These are phyloP conservation scores for Turnix velox DNA, from an alignment of 2,113 vertebrate species.

Conservation along the genomic window DNA sequence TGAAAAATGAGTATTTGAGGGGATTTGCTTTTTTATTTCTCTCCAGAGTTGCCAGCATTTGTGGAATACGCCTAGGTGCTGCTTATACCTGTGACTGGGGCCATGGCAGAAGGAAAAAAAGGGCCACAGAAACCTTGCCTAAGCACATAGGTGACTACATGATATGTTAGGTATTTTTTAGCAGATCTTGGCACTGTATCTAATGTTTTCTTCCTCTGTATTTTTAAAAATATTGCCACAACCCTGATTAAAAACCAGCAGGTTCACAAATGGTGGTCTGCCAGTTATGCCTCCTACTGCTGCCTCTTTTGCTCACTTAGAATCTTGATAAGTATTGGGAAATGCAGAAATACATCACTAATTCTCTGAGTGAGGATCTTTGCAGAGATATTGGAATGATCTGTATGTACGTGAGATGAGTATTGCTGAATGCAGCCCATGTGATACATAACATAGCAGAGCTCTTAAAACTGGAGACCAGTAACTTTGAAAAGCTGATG, in stretches of 20 bases:
- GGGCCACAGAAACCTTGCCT: background rate
- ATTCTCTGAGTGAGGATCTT: background rate
- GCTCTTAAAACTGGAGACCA: background rate
- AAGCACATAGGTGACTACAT: background rate
- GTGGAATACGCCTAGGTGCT: background rate
- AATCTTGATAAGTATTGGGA: background rate
- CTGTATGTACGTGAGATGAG: background rate
- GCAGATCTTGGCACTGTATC: background rate
- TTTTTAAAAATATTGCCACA: background rate
- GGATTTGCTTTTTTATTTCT: background rate
- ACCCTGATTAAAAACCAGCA: background rate
- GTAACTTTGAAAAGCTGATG: background rate
- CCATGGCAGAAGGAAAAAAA: background rate
- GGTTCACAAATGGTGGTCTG: background rate
- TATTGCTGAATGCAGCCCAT: background rate
- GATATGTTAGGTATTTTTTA: background rate
- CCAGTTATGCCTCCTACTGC: background rate
- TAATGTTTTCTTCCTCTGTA: background rate
- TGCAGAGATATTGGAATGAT: background rate
- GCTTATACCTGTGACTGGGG: background rate
- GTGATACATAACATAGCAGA: background rate
- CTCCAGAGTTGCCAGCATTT: background rate
- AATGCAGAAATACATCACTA: rapidly evolving
- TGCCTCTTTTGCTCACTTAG: background rate
- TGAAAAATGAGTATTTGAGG: background rate